These are phyloP conservation scores for Drosophila nigricruria DNA, from an alignment of 2,888 invertebrate species.

Conservation along the genomic window DNA sequence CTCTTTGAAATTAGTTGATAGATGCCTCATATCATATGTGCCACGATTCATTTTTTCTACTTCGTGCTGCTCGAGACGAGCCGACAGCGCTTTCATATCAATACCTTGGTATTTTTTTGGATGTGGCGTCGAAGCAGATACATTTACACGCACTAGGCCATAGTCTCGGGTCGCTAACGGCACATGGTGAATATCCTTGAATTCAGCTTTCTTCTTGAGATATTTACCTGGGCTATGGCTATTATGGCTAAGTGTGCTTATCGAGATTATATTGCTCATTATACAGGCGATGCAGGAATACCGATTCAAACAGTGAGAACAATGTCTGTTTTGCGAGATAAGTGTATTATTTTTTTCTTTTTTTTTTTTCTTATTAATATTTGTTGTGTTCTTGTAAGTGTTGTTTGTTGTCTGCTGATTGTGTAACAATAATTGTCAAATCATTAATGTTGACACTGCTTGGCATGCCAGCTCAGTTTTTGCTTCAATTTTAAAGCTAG, in stretches of 20 bases:
- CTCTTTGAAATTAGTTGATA: no score
- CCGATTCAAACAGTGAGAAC: not conserved
- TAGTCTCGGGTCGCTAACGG: constrained; percentile 41
- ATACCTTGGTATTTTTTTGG: constrained; percentile 30
- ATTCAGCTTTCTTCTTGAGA: not conserved
- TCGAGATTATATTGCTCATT: not conserved
- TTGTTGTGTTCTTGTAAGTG: not conserved
- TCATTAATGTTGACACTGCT: not conserved
- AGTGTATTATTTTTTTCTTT: not conserved
- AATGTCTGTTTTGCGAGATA: not conserved
- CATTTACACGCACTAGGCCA: constrained; percentile 44
- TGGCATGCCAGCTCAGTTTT: constrained; percentile 1
- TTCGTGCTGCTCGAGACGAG: constrained; percentile 40
- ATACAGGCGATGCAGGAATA: not conserved
- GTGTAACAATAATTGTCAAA: not conserved
- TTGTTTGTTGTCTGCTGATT: not conserved
- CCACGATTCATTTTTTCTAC: no score
- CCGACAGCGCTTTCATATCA: constrained; percentile 26
- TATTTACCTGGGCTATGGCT: accelerated
- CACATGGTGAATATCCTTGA: not conserved
- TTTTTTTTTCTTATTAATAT: not conserved
- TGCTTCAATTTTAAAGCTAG: not conserved
- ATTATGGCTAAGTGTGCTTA: not conserved
- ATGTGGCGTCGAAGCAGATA: constrained; percentile 44
- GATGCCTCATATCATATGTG: no score